Evolutionary conservation across 2,888 invertebrate species (phyloP).

Genomic region (Hofmannophila pseudospretella): DNA sequence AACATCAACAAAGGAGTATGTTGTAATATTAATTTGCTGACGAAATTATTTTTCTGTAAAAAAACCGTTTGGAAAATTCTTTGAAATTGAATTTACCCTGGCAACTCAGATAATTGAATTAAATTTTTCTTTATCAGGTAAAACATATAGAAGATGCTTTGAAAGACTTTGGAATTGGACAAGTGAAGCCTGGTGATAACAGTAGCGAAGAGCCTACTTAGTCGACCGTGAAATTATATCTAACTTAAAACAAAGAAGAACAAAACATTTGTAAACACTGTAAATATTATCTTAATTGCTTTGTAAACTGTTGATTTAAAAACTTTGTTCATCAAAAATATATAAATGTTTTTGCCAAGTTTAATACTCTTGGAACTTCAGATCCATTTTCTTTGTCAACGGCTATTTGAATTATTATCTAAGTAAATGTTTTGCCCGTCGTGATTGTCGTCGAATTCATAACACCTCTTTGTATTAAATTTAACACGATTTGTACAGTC

Average conservation of each 20-base stretch:
- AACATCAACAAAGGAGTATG: no score
- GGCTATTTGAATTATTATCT: constrained; percentile 5
- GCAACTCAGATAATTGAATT: no score
- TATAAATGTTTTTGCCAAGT: constrained; percentile 32
- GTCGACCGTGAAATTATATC: constrained; percentile 17
- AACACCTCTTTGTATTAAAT: constrained; percentile 2
- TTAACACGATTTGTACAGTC: neutral
- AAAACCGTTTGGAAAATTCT: no score
- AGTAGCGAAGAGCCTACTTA: constrained; percentile 58
- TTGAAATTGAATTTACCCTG: no score
- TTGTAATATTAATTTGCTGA: no score
- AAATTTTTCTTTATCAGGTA: constrained; percentile 41
- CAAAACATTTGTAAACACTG: constrained; percentile 22
- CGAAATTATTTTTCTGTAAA: no score
- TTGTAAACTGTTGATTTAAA: constrained; percentile 35
- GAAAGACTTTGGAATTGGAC: constrained; percentile 78
- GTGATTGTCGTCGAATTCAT: constrained; percentile 8
- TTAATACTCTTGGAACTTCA: constrained; percentile 24
- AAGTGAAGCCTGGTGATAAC: constrained; percentile 49
- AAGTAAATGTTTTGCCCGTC: constrained; percentile 7
- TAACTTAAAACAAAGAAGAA: constrained; percentile 6
- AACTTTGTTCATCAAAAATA: constrained; percentile 41
- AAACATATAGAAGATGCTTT: constrained; percentile 83
- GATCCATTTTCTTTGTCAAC: constrained; percentile 15
- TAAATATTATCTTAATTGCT: constrained; percentile 36